phyloP scores from a whole-genome alignment of 2,797 vertebrate genomes.

The Odontamblyopus rebecca region DNA sequence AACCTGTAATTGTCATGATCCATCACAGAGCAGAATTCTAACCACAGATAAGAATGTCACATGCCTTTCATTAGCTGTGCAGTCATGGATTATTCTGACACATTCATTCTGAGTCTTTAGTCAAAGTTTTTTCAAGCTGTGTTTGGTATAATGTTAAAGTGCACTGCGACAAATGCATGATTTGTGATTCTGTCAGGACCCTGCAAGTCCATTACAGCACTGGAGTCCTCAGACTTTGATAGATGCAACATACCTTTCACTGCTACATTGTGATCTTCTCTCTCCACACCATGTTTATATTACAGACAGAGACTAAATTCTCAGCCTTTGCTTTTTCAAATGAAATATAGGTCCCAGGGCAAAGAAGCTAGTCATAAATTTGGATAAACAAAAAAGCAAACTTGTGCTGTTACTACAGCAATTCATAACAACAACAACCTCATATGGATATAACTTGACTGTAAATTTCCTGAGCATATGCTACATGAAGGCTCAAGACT shows the following conservation, averaged over 20 bases:
- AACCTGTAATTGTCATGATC: constrained; percentile 38
- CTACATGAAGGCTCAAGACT: constrained; percentile 51
- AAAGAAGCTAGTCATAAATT: constrained; percentile 58
- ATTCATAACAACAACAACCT: constrained; percentile 56
- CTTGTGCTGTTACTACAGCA: constrained; percentile 35
- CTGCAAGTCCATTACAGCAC: constrained; percentile 29
- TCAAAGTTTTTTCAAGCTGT: background rate
- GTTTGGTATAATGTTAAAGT: constrained; percentile 1
- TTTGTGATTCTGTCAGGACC: constrained; percentile 24
- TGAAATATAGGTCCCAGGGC: constrained; percentile 44
- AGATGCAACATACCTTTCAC: constrained; percentile 25
- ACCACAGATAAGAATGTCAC: constrained; percentile 9
- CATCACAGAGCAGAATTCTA: constrained; percentile 14
- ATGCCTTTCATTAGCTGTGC: constrained; percentile 8
- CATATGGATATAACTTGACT: constrained; percentile 40
- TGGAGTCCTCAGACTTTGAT: constrained; percentile 37
- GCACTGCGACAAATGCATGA: constrained; percentile 5
- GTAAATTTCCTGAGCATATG: constrained; percentile 67
- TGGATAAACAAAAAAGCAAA: constrained; percentile 48
- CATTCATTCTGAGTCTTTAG: background rate
- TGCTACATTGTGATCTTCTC: constrained; percentile 20
- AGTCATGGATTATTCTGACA: background rate
- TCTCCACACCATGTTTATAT: constrained; percentile 33
- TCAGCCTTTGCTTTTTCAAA: constrained; percentile 37
- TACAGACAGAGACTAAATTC: constrained; percentile 46